Evolutionary conservation across 2,888 invertebrate species (phyloP), one percentile per base, ranked within the genome.

Genomic region (Acrobasis suavella): DNA sequence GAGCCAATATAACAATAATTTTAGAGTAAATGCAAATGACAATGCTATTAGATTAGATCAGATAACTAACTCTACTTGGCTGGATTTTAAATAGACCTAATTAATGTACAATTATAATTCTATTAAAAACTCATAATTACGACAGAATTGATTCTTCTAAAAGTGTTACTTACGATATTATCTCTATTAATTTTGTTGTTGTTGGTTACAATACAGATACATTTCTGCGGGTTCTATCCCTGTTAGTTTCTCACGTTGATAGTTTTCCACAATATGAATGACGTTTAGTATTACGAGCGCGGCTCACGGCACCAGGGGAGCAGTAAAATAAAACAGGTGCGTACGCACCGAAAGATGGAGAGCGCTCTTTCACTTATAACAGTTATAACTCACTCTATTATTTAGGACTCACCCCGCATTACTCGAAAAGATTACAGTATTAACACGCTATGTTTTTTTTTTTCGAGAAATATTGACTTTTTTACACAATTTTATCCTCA

Each of bases 261-360:
- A 70, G 70, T 67, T 70, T n/a, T 67, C 67, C 68, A 69, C 67
- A 67, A 14, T 67, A 69, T 66, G 72, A 70, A 71, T 72, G 73
- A 74, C 76, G 70, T 72, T 76, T 73, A 76, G 72, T 76, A 74
- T 77, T 75, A 80, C 71, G 74, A 73, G 68, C 69, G 70, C 73
- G 71, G 72, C 74, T 73, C 75, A 69, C 69, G 74, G 75, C 72
- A 72, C 69, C 76, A 69, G 64, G 75, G 76, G 74, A 76, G 73
- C 42, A 39, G 39, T 56, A 56, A 42, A 56, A 56, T 42, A 56
- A 42, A 56, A 56, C 56, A 56, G 56, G 56, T 56, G 56, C 72
- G 74, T 72, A 72, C 63, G 16, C 64, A 60, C 56, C 38, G 46
- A 58, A 69, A 69, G 72, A 72, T 42, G 71, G 72, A 73, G 74